These are phyloP conservation scores for Carcharodon carcharias DNA, from an alignment of 2,797 vertebrate species.

Conservation along the genomic window DNA sequence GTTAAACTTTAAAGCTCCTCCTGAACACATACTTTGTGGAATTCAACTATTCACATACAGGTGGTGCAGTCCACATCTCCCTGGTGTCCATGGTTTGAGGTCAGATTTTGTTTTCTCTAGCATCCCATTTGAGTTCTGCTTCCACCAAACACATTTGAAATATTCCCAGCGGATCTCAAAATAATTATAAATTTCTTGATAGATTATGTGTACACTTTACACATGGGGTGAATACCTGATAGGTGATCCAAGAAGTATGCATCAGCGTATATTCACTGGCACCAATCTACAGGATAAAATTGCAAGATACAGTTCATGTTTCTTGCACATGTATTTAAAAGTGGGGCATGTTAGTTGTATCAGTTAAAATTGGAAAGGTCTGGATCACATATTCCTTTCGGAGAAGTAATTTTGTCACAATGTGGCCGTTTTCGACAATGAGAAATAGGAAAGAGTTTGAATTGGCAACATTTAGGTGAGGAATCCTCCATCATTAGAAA, in stretches of 20 bases:
- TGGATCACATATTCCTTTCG: background rate
- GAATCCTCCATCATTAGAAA: background rate
- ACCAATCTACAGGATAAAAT: background rate
- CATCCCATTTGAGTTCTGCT: background rate
- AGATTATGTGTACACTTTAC: background rate
- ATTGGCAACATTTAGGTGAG: background rate
- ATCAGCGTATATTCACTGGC: background rate
- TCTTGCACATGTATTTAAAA: background rate
- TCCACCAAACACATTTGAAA: background rate
- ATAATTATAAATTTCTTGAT: background rate
- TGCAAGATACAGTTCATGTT: background rate
- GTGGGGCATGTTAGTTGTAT: background rate
- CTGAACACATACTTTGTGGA: background rate
- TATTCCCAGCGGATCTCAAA: background rate
- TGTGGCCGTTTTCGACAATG: background rate
- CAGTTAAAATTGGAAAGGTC: background rate
- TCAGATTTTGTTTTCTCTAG: background rate
- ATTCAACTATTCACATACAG: background rate
- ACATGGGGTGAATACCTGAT: background rate
- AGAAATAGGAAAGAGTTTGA: background rate
- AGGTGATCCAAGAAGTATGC: background rate
- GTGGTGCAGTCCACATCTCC: background rate
- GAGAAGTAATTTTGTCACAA: background rate
- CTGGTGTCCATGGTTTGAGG: background rate
- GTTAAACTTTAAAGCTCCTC: background rate